These are phyloP conservation scores for Sarcophaga subvicina DNA, from an alignment of 2,888 invertebrate genomes.

Conservation along the genomic window DNA sequence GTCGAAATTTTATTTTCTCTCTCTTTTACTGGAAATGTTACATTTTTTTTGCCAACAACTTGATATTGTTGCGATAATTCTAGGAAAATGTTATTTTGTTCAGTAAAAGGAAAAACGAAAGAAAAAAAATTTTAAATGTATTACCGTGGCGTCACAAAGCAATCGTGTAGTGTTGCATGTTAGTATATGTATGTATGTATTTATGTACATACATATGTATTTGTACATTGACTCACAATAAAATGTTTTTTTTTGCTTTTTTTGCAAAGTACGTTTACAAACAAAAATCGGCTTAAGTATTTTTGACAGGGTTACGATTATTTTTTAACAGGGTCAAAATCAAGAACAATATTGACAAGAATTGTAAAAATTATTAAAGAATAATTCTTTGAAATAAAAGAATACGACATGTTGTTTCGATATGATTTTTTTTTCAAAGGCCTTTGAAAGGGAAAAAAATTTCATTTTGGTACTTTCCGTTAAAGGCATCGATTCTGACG, in stretches of 20 bases:
- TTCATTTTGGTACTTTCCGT: too few relatives aligned
- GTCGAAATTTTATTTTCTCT: neutral
- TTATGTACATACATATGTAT: neutral
- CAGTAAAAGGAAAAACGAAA: neutral
- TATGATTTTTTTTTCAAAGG: too few relatives aligned
- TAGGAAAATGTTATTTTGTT: conserved; percentile 16
- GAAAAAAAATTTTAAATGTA: neutral
- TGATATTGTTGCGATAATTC: neutral
- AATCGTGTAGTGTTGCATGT: neutral
- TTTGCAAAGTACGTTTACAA: too few relatives aligned
- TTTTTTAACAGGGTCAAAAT: neutral
- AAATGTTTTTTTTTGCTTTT: too few relatives aligned
- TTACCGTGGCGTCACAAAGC: neutral
- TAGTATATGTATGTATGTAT: neutral
- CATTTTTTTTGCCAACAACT: neutral
- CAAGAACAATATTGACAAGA: neutral
- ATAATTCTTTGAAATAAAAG: neutral
- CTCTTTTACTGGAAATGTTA: neutral
- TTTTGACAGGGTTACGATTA: neutral
- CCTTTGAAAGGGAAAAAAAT: too few relatives aligned
- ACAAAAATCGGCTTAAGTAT: neutral
- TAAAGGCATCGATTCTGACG: too few relatives aligned
- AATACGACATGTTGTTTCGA: too few relatives aligned
- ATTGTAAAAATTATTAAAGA: neutral
- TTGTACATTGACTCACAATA: too few relatives aligned